phyloP scores from a whole-genome alignment of 2,113 vertebrate species.

The Semnopithecus entellus region DNA sequence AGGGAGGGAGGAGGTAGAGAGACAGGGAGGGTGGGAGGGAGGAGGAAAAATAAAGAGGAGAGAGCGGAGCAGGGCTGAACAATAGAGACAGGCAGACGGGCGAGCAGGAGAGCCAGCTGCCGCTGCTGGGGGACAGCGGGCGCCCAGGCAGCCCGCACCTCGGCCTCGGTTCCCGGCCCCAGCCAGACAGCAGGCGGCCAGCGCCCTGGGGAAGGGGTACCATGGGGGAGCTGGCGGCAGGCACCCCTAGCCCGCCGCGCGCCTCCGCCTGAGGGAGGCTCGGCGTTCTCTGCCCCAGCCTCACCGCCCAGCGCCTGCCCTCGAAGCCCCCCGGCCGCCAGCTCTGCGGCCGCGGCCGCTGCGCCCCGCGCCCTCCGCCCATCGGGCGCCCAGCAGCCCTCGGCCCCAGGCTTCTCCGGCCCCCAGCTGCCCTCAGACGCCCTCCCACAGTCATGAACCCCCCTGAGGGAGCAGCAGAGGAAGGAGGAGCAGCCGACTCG shows the following conservation, averaged over 20 bases:
- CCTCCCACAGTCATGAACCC: slow-evolving; percentile 87
- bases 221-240: slow-evolving; percentile 70
- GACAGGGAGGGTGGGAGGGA: slow-evolving; percentile 66
- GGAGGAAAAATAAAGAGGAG: slow-evolving; percentile 76
- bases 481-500: slow-evolving; percentile 89
- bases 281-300: slow-evolving; percentile 52
- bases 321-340: slow-evolving; percentile 40
- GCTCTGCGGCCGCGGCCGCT: slow-evolving; percentile 51
- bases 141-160: slow-evolving; percentile 55
- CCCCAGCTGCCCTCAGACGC: slow-evolving; percentile 54
- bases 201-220: slow-evolving; percentile 41
- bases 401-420: slow-evolving; percentile 71
- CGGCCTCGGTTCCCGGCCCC: slow-evolving; percentile 32
- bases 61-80: slow-evolving; percentile 80
- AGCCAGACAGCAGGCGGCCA: slow-evolving; percentile 65
- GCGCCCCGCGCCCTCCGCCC: slow-evolving; percentile 70
- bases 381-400: slow-evolving; percentile 78
- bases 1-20: slow-evolving; percentile 64
- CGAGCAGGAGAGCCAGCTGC: slow-evolving; percentile 63
- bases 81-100: slow-evolving; percentile 81
- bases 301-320: slow-evolving; percentile 67
- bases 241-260: slow-evolving; percentile 62
- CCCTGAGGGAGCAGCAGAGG: slow-evolving; percentile 88
- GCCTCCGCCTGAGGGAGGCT: slow-evolving; percentile 66
- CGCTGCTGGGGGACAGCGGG: slow-evolving; percentile 54